Evolutionary conservation across 2,888 invertebrate species (phyloP), one percentile per base, ranked within the genome.

Genomic region (Diabrotica balteata): DNA sequence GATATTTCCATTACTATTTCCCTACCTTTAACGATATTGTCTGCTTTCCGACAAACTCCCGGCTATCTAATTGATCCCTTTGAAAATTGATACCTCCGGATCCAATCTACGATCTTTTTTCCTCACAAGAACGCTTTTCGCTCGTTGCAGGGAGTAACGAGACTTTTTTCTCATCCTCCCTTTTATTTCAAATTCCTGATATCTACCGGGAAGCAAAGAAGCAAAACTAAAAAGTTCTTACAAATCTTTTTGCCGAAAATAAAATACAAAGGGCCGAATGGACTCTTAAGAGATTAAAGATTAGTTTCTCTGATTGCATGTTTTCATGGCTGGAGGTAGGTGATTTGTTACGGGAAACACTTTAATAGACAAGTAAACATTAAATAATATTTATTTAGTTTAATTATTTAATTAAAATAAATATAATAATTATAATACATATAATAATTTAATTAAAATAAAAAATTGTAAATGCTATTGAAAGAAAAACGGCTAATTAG

Each of bases 251-350:
- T n/a, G 53, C 42, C 42, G 42, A 65, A 69, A 72, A 67, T 72
- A 71, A 63, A 52, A 69, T 67, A 74, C 66, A 74, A 70, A 69
- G 62, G 65, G 44, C 63, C 65, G 72, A 67, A 68, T 70, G 62
- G 66, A 72, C 72, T 73, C 66, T 63, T 66, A 52, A 59, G 62
- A 75, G 77, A 78, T 77, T 75, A 70, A 72, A 79, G 80, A 80
- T 80, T 79, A 79, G 80, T 80, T 80, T 80, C 80, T 80, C 76
- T 72, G 77, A 80, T 79, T 80, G 78, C 74, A 71, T 55, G 11
- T 44, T 11, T 11, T 2, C 55, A 55, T 55, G 11, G 44, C 55
- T 17, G 55, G 44, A 44, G 44, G 11, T 55, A 44, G 3, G 11
- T 44, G 45, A 44, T 55, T 44, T 55, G 17, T 55, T 10, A 11